These are phyloP conservation scores for Lanius collurio DNA, from an alignment of 2,113 vertebrate genomes.

Conservation along the genomic window DNA sequence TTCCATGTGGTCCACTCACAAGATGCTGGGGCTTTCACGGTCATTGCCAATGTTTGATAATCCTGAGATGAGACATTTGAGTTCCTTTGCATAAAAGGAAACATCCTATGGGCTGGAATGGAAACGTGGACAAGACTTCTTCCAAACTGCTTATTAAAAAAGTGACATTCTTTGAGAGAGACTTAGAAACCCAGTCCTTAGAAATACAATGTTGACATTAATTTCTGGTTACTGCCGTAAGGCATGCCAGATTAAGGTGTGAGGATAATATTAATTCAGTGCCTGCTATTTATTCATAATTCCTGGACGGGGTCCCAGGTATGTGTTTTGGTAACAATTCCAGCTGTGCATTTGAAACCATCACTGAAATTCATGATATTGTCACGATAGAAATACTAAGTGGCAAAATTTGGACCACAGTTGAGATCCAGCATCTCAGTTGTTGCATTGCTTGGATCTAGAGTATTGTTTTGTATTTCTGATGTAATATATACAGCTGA, in stretches of 20 bases:
- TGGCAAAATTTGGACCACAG: neutral
- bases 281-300: neutral
- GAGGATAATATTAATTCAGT: neutral
- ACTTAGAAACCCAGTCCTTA: neutral
- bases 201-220: neutral
- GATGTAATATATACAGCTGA: neutral
- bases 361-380: neutral
- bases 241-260: neutral
- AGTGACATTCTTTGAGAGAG: neutral
- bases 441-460: neutral
- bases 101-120: neutral
- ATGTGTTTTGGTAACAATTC: neutral
- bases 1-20: neutral
- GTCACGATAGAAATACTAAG: neutral
- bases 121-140: rapidly evolving
- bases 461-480: neutral
- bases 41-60: neutral
- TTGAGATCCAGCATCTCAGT: neutral
- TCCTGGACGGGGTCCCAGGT: neutral
- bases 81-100: neutral
- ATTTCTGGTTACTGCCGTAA: neutral
- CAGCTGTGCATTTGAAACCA: neutral
- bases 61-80: neutral
- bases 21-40: neutral
- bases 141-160: neutral